A percentile compares a stretch with the other conserved stretches of the same genome.
Evolutionary conservation across 2,113 vertebrate genomes (phyloP).

Genomic region (Cathartes aura): DNA sequence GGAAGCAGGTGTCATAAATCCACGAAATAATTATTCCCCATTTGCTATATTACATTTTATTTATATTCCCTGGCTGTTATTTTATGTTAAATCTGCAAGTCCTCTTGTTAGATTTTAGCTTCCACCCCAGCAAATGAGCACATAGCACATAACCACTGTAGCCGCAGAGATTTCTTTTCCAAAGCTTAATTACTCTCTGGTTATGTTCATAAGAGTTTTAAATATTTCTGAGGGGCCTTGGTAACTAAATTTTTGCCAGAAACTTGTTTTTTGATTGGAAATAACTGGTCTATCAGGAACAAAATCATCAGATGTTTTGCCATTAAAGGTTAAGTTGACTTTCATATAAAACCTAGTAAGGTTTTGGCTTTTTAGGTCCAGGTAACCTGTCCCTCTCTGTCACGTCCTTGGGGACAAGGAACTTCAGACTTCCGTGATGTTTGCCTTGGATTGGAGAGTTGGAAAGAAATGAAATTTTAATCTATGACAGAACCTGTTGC

Average conservation of each 20-base stretch:
- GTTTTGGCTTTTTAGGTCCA: background rate
- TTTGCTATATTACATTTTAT: conserved; percentile 60
- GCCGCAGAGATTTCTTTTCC: conserved; percentile 22
- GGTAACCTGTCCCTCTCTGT: background rate
- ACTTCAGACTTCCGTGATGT: background rate
- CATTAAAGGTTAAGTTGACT: background rate
- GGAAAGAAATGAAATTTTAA: background rate
- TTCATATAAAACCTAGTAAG: background rate
- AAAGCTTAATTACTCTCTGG: conserved; percentile 19
- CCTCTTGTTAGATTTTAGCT: conserved; percentile 39
- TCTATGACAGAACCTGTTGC: background rate
- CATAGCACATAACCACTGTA: conserved; percentile 1
- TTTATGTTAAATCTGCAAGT: conserved; percentile 55
- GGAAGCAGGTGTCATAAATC: conserved; percentile 64
- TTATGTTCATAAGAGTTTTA: background rate
- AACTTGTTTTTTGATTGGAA: background rate
- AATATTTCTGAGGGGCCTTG: conserved; percentile 5
- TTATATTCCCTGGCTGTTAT: conserved; percentile 55
- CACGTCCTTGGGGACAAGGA: background rate
- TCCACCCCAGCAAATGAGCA: background rate
- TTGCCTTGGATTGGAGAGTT: background rate
- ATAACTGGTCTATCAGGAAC: background rate
- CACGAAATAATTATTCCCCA: conserved; percentile 63
- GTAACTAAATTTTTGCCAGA: background rate
- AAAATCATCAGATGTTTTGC: background rate